Evolutionary conservation across 2,113 vertebrate genomes (phyloP), one percentile per base, ranked within the genome.

Genomic region (Antechinus flavipes): DNA sequence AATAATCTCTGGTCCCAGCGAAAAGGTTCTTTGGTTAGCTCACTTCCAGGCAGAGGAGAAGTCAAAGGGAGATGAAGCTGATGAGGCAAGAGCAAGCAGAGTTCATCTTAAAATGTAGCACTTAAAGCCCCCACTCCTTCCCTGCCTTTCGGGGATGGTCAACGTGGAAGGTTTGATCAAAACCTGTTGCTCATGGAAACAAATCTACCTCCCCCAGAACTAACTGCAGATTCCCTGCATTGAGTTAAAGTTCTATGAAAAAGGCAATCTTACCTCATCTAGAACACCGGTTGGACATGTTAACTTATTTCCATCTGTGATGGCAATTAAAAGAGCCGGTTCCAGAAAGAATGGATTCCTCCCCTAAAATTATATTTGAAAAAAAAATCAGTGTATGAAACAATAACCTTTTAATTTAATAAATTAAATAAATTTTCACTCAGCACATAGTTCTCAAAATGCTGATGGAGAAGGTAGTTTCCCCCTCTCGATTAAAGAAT

Each of bases 1-100:
- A 99, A 99, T 94, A 99, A 99, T 94, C 99, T 99, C 97, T 99
- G 99, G 99, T 99, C 99, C 99, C 99, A 99, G 90, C 99, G 99
- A 97, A 99, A 99, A 11, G 99, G 99, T 98, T 99, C 99, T 99
- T 99, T 99, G 98, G 99, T 99, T 97, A 99, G 98, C 97, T 99
- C 99, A 96, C 99, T 99, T 98, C 99, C 99, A 68, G 99, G 99
- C 98, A 99, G 95, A n/a, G 99, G 99, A 90, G 99, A 99, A 98
- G 99, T 99, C 98, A 99, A 98, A 0, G 99, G 99, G 97, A 99
- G 99, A 98, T 99, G 99, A 97, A 99, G 99, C 98, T 99, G 98
- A 96, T 61, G 95, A 98, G 95, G 90, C 90, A 97, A 98, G 53
- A 98, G 97, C 94, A 22, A 95, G 96, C 97, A 93, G 96, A 22